Base-by-base conservation (phyloP, 2,888 invertebrate species). In the Melangyna quadrimaculata region DNA sequence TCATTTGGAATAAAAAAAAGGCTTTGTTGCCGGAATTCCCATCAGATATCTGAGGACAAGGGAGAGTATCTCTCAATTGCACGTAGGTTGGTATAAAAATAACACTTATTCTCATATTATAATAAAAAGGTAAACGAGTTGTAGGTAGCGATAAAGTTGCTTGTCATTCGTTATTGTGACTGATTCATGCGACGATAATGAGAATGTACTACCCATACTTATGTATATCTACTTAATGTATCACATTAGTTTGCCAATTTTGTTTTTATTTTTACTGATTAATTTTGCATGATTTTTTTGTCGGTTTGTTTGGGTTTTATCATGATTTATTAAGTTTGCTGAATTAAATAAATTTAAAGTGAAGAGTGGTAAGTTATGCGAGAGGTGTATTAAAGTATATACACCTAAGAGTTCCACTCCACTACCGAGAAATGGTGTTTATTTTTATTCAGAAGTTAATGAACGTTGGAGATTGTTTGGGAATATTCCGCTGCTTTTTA, bases 161-260 rank as follows among this genome's bases (percentile, higher is more conserved):
- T 14, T n/a, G 67, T 9, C n/a, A 17, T 43, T 35, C 7, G 10
- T 9, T n/a, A n/a, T n/a, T 27, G 35, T 78, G 82, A 73, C 77
- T 77, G 55, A 80, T 10, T 37, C 40, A 12, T 35, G 1, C 17
- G 59, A 14, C 27, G 27, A 37, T 65, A 71, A 70, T 65, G 63
- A 51, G 37, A 24, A 43, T 59, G 65, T 65, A 51, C n/a, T n/a
- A n/a, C n/a, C n/a, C n/a, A n/a, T n/a, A n/a, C n/a, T n/a, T n/a
- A n/a, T n/a, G n/a, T n/a, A n/a, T n/a, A n/a, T n/a, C n/a, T n/a
- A n/a, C 9, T n/a, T 53, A 37, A 75, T 57, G 10, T 73, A 40
- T 69, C 48, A 17, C 69, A 73, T 78, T 70, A 74, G 70, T 70
- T 63, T 61, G 35, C 29, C 37, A 37, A 55, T 77, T 61, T 12